phyloP scores from a whole-genome alignment of 2,113 vertebrate species.

The Lota lota region DNA sequence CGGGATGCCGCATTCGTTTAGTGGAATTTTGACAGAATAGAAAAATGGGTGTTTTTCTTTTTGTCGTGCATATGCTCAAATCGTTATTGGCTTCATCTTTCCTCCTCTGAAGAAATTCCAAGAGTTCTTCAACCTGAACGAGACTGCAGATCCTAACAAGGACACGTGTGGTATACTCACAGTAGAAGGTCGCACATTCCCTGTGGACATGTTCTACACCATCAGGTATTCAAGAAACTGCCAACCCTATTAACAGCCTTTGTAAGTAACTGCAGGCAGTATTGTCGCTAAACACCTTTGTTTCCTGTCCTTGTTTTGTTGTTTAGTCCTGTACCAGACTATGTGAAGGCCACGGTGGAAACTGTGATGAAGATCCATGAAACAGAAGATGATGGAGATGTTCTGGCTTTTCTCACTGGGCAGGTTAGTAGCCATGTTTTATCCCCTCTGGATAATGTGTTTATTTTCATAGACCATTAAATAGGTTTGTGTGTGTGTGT shows the following conservation, averaged over 20 bases:
- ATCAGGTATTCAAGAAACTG: slow-evolving; percentile 78
- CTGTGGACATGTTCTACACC: slow-evolving; percentile 95
- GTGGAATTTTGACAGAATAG: background rate
- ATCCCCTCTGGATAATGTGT: background rate
- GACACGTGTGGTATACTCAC: slow-evolving; percentile 95
- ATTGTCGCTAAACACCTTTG: background rate
- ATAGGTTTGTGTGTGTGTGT: slow-evolving; percentile 10
- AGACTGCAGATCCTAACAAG: slow-evolving; percentile 84
- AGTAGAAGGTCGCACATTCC: slow-evolving; percentile 91
- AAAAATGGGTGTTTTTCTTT: background rate
- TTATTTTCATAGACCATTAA: background rate
- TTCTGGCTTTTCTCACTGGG: slow-evolving; percentile 93
- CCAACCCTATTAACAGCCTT: background rate
- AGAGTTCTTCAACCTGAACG: slow-evolving; percentile 96
- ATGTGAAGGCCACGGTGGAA: slow-evolving; percentile 94
- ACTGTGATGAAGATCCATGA: slow-evolving; percentile 97
- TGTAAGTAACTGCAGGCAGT: background rate
- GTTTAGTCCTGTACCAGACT: slow-evolving; percentile 93
- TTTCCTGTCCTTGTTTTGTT: slow-evolving; percentile 4
- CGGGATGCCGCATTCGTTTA: too few relatives aligned
- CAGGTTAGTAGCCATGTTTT: slow-evolving; percentile 76
- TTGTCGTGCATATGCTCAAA: too few relatives aligned
- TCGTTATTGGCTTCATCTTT: slow-evolving; percentile 9
- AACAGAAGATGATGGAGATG: slow-evolving; percentile 90
- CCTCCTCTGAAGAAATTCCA: slow-evolving; percentile 86